Evolutionary conservation across 2,888 invertebrate genomes (phyloP).

Genomic region (Cosmorhoe ocellata): DNA sequence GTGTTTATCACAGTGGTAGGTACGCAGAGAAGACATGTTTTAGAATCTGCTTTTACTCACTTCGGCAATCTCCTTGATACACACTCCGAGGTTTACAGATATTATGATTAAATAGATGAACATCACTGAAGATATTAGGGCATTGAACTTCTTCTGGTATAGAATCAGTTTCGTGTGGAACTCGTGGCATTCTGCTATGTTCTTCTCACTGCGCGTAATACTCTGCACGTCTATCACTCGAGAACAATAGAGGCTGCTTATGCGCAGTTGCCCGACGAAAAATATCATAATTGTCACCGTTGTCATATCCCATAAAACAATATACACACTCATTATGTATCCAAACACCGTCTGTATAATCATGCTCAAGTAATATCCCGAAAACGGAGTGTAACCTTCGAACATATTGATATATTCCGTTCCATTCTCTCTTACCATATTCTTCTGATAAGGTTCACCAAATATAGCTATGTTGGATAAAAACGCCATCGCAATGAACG

Average conservation of each 20-base stretch:
- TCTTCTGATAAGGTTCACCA: conserved; percentile 56
- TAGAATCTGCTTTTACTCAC: too few species aligned
- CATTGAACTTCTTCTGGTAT: conserved; percentile 55
- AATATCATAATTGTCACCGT: conserved; percentile 62
- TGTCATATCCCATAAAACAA: conserved; percentile 60
- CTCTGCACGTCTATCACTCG: conserved; percentile 37
- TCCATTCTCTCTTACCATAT: conserved; percentile 47
- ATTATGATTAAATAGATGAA: conserved; percentile 58
- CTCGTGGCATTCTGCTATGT: conserved; percentile 53
- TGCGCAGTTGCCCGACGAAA: conserved; percentile 60
- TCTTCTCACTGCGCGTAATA: conserved; percentile 39
- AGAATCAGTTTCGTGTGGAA: conserved; percentile 47
- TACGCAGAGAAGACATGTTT: too few species aligned
- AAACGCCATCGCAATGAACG: conserved; percentile 53
- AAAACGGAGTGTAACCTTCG: conserved; percentile 59
- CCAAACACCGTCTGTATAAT: conserved; percentile 54
- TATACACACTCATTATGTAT: conserved; percentile 50
- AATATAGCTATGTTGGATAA: conserved; percentile 57
- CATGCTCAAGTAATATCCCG: conserved; percentile 59
- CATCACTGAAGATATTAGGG: conserved; percentile 59
- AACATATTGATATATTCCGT: conserved; percentile 55
- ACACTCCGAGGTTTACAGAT: conserved; percentile 60
- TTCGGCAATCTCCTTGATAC: conserved; percentile 58
- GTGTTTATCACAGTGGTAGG: too few species aligned
- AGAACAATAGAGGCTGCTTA: conserved; percentile 46